A percentile compares a stretch with the other conserved stretches of the same genome.
These are phyloP conservation scores for Eudyptes chrysolophus DNA, from an alignment of 2,113 vertebrate species.

Conservation along the genomic window DNA sequence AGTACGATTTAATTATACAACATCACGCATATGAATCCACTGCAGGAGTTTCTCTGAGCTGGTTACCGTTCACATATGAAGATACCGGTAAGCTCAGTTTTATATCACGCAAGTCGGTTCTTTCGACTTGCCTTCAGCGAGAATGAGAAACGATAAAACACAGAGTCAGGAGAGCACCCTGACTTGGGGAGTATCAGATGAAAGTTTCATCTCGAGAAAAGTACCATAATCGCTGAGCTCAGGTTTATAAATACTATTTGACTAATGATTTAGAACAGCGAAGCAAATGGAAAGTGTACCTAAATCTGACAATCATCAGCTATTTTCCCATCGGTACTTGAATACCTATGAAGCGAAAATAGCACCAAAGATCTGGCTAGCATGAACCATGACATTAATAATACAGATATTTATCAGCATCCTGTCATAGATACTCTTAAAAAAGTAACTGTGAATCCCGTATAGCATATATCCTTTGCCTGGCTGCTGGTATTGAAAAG, in stretches of 20 bases:
- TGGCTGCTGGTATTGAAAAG: background rate
- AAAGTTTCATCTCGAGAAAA: background rate
- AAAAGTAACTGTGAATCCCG: background rate
- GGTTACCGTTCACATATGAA: background rate
- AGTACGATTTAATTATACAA: background rate
- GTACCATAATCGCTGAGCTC: background rate
- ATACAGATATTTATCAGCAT: slow-evolving; percentile 43
- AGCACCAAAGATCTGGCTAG: background rate
- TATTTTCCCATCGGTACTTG: background rate
- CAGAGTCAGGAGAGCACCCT: background rate
- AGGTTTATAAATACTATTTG: slow-evolving; percentile 16
- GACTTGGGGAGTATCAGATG: background rate
- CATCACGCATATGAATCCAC: background rate
- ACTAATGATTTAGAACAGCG: slow-evolving; percentile 4
- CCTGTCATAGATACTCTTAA: background rate
- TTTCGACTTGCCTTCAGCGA: background rate
- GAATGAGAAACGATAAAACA: background rate
- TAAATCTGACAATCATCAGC: slow-evolving; percentile 39
- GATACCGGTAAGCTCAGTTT: background rate
- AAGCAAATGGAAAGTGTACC: slow-evolving; percentile 27
- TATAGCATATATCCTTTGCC: background rate
- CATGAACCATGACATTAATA: slow-evolving; percentile 21
- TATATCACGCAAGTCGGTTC: background rate
- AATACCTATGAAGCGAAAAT: background rate
- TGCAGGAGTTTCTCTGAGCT: background rate